These are phyloP conservation scores for Glaucopsyche alexis DNA, from an alignment of 2,888 invertebrate genomes.

Conservation along the genomic window DNA sequence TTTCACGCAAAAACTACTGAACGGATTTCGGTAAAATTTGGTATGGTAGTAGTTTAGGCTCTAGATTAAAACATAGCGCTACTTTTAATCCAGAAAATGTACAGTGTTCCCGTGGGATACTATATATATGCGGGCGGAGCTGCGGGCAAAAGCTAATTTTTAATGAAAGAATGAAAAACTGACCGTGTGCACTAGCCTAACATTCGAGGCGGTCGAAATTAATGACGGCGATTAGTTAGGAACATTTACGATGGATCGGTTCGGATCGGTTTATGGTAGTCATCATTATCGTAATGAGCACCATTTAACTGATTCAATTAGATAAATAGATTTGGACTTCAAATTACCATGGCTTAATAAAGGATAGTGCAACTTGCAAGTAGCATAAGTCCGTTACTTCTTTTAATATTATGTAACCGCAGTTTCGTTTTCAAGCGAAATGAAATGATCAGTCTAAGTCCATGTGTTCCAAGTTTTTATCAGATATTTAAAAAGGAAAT, in stretches of 20 bases:
- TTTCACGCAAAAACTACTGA: no score
- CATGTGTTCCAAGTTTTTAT: not conserved
- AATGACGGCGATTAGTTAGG: slow-evolving; percentile 18
- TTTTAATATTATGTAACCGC: no score
- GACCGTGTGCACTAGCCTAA: not conserved
- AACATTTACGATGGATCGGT: not conserved
- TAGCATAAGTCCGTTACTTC: no score
- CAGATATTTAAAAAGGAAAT: slow-evolving; percentile 13
- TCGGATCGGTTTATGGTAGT: slow-evolving; percentile 2
- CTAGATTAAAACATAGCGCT: no score
- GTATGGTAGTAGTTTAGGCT: no score
- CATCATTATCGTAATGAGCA: slow-evolving; percentile 17
- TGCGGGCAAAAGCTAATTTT: no score
- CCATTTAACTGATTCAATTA: slow-evolving; percentile 4
- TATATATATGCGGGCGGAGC: no score
- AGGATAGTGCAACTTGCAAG: not conserved
- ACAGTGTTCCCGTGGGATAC: no score
- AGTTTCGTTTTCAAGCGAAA: not conserved
- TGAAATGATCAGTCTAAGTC: not conserved
- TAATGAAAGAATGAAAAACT: not conserved
- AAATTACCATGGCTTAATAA: not conserved
- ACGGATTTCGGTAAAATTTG: no score
- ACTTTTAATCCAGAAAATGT: no score
- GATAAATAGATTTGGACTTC: not conserved
- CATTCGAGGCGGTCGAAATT: slow-evolving; percentile 4